Conservation (phyloP, 1,140 invertebrate species). For the Varroa destructor region DNA sequence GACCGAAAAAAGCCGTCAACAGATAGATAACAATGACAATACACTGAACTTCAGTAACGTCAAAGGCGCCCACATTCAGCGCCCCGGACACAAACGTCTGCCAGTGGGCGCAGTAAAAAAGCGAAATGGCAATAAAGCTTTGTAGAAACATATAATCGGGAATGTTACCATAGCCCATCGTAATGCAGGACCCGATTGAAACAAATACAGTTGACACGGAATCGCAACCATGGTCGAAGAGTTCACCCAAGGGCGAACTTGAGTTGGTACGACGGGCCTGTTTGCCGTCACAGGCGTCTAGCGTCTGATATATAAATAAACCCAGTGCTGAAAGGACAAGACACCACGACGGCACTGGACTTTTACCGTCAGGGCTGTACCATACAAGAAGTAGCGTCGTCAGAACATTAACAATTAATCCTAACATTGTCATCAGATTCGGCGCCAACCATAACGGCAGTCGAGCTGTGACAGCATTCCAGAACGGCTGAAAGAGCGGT, state of each 20-base stretch:
- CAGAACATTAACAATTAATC: slow-evolving; percentile 78
- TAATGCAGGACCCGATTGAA: slow-evolving; percentile 75
- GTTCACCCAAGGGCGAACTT: slow-evolving; percentile 80
- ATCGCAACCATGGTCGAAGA: slow-evolving; percentile 98
- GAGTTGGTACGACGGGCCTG: slow-evolving; percentile 85
- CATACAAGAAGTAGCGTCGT: slow-evolving; percentile 80
- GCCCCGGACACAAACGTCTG: slow-evolving; percentile 91
- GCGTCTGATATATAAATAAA: slow-evolving; percentile 91
- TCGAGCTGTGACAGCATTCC: slow-evolving; percentile 83
- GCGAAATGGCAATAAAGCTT: slow-evolving; percentile 76
- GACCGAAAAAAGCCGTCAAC: slow-evolving; percentile 70
- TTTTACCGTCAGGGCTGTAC: slow-evolving; percentile 61
- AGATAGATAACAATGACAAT: slow-evolving; percentile 78
- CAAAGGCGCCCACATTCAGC: slow-evolving; percentile 79
- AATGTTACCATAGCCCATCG: slow-evolving; percentile 74
- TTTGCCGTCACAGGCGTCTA: slow-evolving; percentile 98
- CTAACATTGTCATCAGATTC: slow-evolving; percentile 88
- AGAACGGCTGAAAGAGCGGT: slow-evolving; percentile 78
- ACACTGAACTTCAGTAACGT: slow-evolving; percentile 96
- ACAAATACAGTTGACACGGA: slow-evolving; percentile 66
- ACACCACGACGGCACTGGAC: slow-evolving; percentile 62
- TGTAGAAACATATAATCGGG: slow-evolving; percentile 87
- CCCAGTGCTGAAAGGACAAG: slow-evolving; percentile 80
- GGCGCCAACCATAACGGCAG: slow-evolving; percentile 89
- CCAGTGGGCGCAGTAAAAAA: slow-evolving; percentile 99